Base-by-base conservation (phyloP, 2,113 vertebrate species). In the Heterotilapia buettikoferi region DNA sequence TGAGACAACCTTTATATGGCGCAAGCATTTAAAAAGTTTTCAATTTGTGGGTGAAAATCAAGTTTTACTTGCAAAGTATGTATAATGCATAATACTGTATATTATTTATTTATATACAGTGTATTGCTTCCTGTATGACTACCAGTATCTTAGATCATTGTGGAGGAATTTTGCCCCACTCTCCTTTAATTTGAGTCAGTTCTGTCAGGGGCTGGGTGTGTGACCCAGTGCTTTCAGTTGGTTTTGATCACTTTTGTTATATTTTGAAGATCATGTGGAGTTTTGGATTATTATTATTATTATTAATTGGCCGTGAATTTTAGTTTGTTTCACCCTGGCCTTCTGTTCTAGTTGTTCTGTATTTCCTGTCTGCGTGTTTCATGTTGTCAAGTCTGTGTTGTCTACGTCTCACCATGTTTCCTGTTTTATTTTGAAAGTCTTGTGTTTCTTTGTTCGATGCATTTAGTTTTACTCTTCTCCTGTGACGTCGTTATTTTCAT, bases 401-500 rank as follows among this genome's bases (percentile, higher is more conserved):
- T 36, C 59, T 36, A 63, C 9, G 3, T 63, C 59, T 63, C 59
- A 19, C 3, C 3, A 7, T 36, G 59, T 36, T 63, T 36, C 31
- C 59, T 1, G 59, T 36, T 63, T 63, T 63, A 36, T 0, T 63
- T 63, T 36, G 1, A 63, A 63, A 63, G 18, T 63, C 9, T 11
- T 36, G 59, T n/a, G 31, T 0, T 36, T 63, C 59, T 63, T 63
- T 63, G 31, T 36, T n/a, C 1, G 9, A 36, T 63, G 59, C 31
- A 11, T 63, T 63, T 63, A 36, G 18, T 63, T 63, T 63, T 1
- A 63, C 1, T n/a, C 2, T n/a, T 63, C 31, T 36, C 59, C 59
- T 36, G 59, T n/a, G 59, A 63, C 0, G 3, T 63, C 0, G 9
- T 0, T 2, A 7, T 63, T 33, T 63, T 63, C 9, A 11, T 63